Percentiles rank a stretch among this genome's conserved stretches.
Conservation (phyloP, 2,888 invertebrate genomes). For the Chydorus sphaericus region DNA sequence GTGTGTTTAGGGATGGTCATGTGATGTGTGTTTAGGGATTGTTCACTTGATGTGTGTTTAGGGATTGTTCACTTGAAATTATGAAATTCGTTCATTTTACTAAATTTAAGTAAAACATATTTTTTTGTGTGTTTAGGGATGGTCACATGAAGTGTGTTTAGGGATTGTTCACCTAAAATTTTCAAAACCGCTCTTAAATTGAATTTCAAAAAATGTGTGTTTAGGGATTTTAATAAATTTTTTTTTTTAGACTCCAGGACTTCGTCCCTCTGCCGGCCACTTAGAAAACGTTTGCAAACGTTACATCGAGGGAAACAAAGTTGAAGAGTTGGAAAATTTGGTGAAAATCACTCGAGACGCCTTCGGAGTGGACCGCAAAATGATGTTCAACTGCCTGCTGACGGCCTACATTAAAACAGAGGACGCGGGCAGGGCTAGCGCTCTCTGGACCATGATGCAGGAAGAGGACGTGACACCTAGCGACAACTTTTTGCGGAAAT, state of each 20-base stretch:
- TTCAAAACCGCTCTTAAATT: neutral
- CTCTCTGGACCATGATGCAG: constrained; percentile 68
- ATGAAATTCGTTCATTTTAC: neutral
- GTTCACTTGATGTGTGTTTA: too few relatives aligned
- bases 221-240: neutral
- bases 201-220: neutral
- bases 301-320: constrained; percentile 42
- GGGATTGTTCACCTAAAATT: constrained; percentile 6
- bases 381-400: constrained; percentile 59
- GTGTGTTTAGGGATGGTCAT: too few relatives aligned
- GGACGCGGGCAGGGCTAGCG: constrained; percentile 57
- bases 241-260: constrained; percentile 48
- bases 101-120: neutral
- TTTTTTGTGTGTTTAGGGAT: too few relatives aligned
- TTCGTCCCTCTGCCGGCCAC: constrained; percentile 49
- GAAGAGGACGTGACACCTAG: constrained; percentile 61
- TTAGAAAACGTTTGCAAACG: constrained; percentile 45
- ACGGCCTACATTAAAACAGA: constrained; percentile 53
- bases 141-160: too few relatives aligned
- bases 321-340: constrained; percentile 55
- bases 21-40: too few relatives aligned
- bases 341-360: constrained; percentile 62
- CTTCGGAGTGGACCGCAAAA: constrained; percentile 54
- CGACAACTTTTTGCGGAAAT: constrained; percentile 45
- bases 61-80: constrained; percentile 5